These are phyloP conservation scores for Eupsittula cactorum DNA, from an alignment of 2,113 vertebrate genomes.

Conservation along the genomic window DNA sequence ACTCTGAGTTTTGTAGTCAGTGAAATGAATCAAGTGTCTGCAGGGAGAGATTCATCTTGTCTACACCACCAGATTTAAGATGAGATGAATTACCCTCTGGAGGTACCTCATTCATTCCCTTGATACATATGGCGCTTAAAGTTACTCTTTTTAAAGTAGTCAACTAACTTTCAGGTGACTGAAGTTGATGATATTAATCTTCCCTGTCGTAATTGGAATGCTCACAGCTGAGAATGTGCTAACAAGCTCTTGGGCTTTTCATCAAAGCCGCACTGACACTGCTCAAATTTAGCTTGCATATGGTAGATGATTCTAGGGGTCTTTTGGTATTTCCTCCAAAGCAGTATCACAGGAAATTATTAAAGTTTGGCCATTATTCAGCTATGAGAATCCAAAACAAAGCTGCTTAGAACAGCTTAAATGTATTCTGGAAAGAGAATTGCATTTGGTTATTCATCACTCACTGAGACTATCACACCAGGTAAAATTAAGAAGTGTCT, in stretches of 20 bases:
- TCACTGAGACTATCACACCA: neutral
- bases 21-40: slow-evolving; percentile 10
- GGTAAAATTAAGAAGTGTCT: neutral
- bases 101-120: neutral
- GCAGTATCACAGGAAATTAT: neutral
- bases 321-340: neutral
- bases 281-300: neutral
- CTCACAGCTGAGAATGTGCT: neutral
- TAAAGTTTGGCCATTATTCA: neutral
- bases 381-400: neutral
- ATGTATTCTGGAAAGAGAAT: neutral
- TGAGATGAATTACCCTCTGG: neutral
- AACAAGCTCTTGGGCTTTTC: neutral
- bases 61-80: neutral
- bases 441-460: neutral
- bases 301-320: neutral
- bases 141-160: neutral
- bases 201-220: neutral
- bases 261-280: neutral
- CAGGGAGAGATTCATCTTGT: slow-evolving; percentile 14
- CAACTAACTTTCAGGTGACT: neutral
- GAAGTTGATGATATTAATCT: slow-evolving; percentile 13
- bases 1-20: neutral
- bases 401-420: neutral
- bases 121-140: neutral